Base-by-base conservation (phyloP, 1,140 invertebrate genomes). In the Brachionus paranguensis region DNA sequence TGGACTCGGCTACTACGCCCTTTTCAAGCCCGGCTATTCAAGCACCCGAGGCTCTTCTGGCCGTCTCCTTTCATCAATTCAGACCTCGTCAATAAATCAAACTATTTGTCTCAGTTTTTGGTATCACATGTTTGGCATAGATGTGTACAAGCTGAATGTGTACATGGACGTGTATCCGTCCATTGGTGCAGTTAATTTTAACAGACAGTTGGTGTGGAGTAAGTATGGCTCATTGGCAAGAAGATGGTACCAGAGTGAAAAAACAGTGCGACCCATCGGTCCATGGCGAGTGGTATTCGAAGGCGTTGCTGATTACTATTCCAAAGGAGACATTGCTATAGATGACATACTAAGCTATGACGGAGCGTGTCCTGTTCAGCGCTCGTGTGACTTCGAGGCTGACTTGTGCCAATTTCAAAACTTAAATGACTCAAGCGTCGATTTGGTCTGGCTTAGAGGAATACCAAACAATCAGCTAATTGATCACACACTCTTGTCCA, bases 361-460 rank as follows among this genome's bases (percentile, higher is more conserved):
- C 24, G 60, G 76, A 50, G 2, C 11, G 27, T 85, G 85, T 78
- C 17, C 74, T 37, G 27, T 12, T 81, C 88, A 86, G 17, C 47
- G 65, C 37, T 5, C 87, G 87, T 86, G 68, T 65, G 86, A 87
- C 81, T 89, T 89, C 86, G 87, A 88, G 74, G 85, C 76, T n/a
- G 87, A 86, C 37, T 81, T 86, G 37, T 89, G 88, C 86, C 86
- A 85, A 43, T 89, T 85, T 85, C 76, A 74, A 33, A 81, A 81
- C 11, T 72, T 43, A 17, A 20, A 20, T 8, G 76, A 79, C 29
- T 12, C 33, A 29, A 41, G 2, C 6, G 64, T 47, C 0, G 53
- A 81, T 45, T 33, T 81, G 7, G 14, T 10, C 10, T 81, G 78
- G 78, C 24, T 10, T 41, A 12, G 12, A 37, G 78, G 78, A 43